Evolutionary conservation across 2,797 vertebrate species (phyloP).

Genomic region (Benthosema pterotum): DNA sequence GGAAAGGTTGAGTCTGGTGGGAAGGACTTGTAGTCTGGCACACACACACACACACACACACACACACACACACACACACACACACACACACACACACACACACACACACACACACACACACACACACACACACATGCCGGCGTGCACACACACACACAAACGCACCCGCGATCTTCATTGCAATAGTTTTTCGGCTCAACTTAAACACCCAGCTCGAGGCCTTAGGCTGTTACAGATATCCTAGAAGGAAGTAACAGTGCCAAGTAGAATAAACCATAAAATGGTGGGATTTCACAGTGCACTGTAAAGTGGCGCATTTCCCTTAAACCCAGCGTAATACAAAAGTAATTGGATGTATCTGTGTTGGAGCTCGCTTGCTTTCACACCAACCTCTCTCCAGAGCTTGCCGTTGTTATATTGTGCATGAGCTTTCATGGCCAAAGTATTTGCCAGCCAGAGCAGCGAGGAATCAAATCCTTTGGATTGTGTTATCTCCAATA

Average conservation of each 20-base stretch:
- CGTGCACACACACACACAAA: no score
- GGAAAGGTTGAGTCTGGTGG: no score
- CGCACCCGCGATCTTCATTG: no score
- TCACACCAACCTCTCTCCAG: constrained; percentile 20
- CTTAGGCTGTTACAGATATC: constrained; percentile 26
- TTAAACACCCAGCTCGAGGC: constrained; percentile 20
- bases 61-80: no score
- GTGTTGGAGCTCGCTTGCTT: constrained; percentile 40
- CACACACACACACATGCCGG: no score
- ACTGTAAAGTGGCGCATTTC: constrained; percentile 35
- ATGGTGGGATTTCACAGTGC: constrained; percentile 36
- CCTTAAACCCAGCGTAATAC: constrained; percentile 46
- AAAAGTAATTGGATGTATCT: constrained; percentile 48
- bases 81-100: no score
- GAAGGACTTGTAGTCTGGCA: no score
- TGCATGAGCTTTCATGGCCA: constrained; percentile 50
- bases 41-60: no score
- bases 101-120: no score
- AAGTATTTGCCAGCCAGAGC: constrained; percentile 52
- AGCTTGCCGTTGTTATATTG: constrained; percentile 45
- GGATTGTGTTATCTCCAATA: constrained; percentile 49
- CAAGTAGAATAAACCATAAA: constrained; percentile 29
- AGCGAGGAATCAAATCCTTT: constrained; percentile 45
- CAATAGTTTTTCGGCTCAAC: no score
- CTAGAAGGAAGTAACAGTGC: constrained; percentile 35